Conservation (phyloP, 2,113 vertebrate species). For the Fregetta grallaria region DNA sequence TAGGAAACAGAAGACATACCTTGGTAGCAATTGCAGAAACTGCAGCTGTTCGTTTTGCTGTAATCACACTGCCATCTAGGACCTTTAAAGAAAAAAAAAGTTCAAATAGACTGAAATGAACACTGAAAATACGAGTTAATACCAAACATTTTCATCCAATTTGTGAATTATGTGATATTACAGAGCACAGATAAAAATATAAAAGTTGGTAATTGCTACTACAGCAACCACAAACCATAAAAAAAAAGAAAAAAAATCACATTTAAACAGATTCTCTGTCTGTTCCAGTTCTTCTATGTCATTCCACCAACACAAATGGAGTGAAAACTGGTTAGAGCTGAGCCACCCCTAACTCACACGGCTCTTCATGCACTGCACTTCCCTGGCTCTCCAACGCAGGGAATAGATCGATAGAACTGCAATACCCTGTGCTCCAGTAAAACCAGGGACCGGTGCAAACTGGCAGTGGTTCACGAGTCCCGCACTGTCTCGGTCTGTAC, state of each 20-base stretch:
- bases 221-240: neutral
- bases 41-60: constrained; percentile 88
- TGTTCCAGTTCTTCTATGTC: neutral
- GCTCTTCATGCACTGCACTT: neutral
- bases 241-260: too few relatives aligned
- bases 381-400: neutral
- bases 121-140: neutral
- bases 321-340: neutral
- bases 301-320: neutral
- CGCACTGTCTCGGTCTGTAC: neutral
- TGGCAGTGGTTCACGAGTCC: fast-evolving
- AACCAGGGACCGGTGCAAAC: neutral
- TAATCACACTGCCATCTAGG: constrained; percentile 90
- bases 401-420: fast-evolving
- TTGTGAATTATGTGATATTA: neutral
- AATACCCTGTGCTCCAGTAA: neutral
- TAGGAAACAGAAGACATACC: constrained; percentile 63
- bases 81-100: constrained; percentile 72
- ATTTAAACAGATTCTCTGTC: neutral
- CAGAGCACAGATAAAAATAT: neutral
- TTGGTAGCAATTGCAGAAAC: constrained; percentile 95
- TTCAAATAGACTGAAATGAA: neutral
- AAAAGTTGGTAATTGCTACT: neutral
- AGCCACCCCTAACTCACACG: neutral
- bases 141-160: neutral